Base-by-base conservation (phyloP, 1,140 invertebrate species). In the Metaphire vulgaris region DNA sequence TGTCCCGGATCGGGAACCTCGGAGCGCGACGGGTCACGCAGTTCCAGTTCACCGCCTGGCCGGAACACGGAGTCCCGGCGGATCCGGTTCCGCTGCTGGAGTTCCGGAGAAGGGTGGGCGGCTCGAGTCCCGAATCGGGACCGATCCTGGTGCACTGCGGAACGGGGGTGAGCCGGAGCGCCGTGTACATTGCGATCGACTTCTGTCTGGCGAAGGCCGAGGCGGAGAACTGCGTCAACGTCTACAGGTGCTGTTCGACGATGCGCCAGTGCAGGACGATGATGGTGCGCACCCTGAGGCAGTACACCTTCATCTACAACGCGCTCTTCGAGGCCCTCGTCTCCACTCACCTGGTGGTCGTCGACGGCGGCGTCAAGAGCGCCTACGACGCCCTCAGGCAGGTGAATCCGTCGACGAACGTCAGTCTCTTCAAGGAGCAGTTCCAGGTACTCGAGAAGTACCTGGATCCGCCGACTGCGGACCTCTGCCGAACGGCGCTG, bases 41-140 rank as follows among this genome's bases (percentile, higher is more conserved):
- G 83, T 89, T 98, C 73, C 97, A 99, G 83, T 99, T 98, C 83
- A 99, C 96, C 0, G 95, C 95, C 0, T 99, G 98, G 98, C 97
- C 98, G 0, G 96, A 99, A 85, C 97, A 99, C 83, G 97, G 96
- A 0, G 94, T 97, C 0, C 97, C 96, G 0, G 95, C 97, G 83
- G 95, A 99, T 87, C 94, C 97, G 0, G 96, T 97, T 0, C 96
- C 97, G 0, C 97, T 99, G 87, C 88, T 99, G 30, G 96, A 97
- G 87, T 99, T 99, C 87, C 87, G 98, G 69, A 89, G 93, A 68
- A 90, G 97, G 73, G 94, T 99, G 12, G 33, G 16, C 30, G 65
- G 80, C 80, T 15, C 31, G 26, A 28, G 30, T 32, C n/a, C 65
- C 28, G 32, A 96, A 75, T 85, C 87, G 28, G 94, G 95, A 0